These are phyloP conservation scores for Cyclopterus lumpus DNA, from an alignment of 2,797 vertebrate species.

Conservation along the genomic window DNA sequence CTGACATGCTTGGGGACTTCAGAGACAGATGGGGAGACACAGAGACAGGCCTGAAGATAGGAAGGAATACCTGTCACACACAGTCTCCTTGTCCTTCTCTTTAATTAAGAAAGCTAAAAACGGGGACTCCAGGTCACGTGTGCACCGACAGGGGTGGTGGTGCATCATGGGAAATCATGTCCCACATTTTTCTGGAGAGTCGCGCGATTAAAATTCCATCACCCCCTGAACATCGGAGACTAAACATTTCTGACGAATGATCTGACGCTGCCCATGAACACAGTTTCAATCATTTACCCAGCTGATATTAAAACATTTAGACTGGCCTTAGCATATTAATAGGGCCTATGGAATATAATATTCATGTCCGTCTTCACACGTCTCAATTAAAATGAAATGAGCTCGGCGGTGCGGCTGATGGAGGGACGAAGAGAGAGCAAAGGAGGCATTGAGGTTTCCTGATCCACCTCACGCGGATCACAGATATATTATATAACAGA, in stretches of 20 bases:
- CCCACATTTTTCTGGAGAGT: slow-evolving; percentile 47
- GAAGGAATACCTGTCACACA: slow-evolving; percentile 29
- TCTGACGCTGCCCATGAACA: slow-evolving; percentile 58
- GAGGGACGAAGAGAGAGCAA: slow-evolving; percentile 22
- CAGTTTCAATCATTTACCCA: slow-evolving; percentile 77
- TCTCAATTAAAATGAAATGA: slow-evolving; percentile 72
- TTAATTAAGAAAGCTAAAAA: slow-evolving; percentile 38
- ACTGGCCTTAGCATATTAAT: slow-evolving; percentile 71
- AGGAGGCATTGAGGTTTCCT: slow-evolving; percentile 1
- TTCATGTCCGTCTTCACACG: slow-evolving; percentile 71
- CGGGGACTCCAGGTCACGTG: slow-evolving; percentile 27
- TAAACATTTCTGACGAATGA: slow-evolving; percentile 68
- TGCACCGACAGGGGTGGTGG: background rate
- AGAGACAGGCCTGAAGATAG: slow-evolving; percentile 34
- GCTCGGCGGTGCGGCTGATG: slow-evolving; percentile 47
- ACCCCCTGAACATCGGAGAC: slow-evolving; percentile 61
- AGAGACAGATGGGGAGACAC: slow-evolving; percentile 27
- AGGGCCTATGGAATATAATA: slow-evolving; percentile 71
- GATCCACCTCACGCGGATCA: background rate
- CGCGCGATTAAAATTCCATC: slow-evolving; percentile 64
- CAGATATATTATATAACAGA: no score
- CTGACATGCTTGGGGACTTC: slow-evolving; percentile 35
- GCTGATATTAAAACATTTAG: slow-evolving; percentile 78
- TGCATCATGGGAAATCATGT: slow-evolving; percentile 57
- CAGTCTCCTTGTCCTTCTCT: slow-evolving; percentile 5